Evolutionary conservation across 2,113 vertebrate species (phyloP), one percentile per base, ranked within the genome.

Genomic region (Alectura lathami): DNA sequence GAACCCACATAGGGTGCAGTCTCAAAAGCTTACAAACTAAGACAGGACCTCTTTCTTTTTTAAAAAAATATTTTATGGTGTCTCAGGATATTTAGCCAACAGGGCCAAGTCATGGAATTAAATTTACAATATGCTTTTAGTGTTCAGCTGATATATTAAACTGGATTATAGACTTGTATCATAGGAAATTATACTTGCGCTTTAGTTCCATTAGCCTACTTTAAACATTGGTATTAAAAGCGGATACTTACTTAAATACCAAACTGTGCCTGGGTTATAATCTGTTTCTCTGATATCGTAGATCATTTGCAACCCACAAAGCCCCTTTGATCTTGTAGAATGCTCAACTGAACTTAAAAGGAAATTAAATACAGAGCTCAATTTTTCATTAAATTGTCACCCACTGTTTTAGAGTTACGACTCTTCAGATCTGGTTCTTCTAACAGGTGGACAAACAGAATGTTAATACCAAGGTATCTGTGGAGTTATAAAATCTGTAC

Each of bases 351-450:
- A 96, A 96, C 96, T 97, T 97, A 97, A 97, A 97, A 96, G 96
- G 96, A 96, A 97, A 97, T 97, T 97, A 97, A 97, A 97, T 79
- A 83, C 93, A 95, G 96, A 94, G 96, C 96, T 97, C 96, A 95
- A 96, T 97, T 97, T 97, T 97, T 97, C 97, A 97, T 97, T 97
- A 97, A 97, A 96, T 96, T 97, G 96, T 97, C 95, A 92, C 97
- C 96, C 96, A 95, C 96, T 96, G 97, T 96, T 97, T 97, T 94
- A 97, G 94, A 96, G 95, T 96, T 95, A 96, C 95, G 97, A 91
- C 94, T 97, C 96, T 89, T 97, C 96, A 94, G 94, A 96, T 96
- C 94, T 96, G 94, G 81, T 90, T 95, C 88, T 96, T 79, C 93
- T 81, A 97, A 96, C 95, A 95, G 94, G 97, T 96, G 96, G 97